These are phyloP conservation scores for Boleophthalmus pectinirostris DNA, from an alignment of 2,113 vertebrate genomes.

Conservation along the genomic window DNA sequence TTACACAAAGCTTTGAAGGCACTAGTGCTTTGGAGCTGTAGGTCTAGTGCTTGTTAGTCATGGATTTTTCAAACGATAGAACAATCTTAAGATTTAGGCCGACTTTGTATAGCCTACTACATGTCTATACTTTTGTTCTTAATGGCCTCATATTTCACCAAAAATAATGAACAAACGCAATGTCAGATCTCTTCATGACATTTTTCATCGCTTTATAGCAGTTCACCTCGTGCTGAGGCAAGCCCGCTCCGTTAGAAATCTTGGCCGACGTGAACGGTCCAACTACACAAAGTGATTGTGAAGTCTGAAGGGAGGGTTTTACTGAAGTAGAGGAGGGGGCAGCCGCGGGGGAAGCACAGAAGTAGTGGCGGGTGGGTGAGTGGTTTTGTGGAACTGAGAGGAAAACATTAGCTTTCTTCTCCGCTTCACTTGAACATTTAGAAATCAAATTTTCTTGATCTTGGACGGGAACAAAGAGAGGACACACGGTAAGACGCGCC, in stretches of 20 bases:
- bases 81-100: too few species aligned
- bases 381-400: constrained; percentile 13
- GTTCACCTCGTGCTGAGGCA: too few species aligned
- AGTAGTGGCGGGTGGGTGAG: constrained; percentile 1
- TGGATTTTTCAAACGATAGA: too few species aligned
- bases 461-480: neutral
- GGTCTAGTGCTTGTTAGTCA: too few species aligned
- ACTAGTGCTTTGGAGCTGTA: neutral
- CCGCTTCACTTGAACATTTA: constrained; percentile 1
- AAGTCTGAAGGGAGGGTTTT: constrained; percentile 14
- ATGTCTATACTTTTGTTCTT: neutral
- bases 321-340: constrained; percentile 31
- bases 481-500: constrained; percentile 42
- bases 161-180: too few species aligned
- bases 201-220: too few species aligned
- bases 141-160: too few species aligned
- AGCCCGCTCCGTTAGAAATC: too few species aligned
- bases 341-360: constrained; percentile 9
- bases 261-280: neutral
- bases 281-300: neutral
- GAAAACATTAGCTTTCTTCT: constrained; percentile 28
- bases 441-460: neutral
- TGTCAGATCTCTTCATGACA: too few species aligned
- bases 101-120: too few species aligned
- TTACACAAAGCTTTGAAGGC: neutral